These are phyloP conservation scores for Diplazon laetatorius DNA, from an alignment of 2,888 invertebrate genomes.

Conservation along the genomic window DNA sequence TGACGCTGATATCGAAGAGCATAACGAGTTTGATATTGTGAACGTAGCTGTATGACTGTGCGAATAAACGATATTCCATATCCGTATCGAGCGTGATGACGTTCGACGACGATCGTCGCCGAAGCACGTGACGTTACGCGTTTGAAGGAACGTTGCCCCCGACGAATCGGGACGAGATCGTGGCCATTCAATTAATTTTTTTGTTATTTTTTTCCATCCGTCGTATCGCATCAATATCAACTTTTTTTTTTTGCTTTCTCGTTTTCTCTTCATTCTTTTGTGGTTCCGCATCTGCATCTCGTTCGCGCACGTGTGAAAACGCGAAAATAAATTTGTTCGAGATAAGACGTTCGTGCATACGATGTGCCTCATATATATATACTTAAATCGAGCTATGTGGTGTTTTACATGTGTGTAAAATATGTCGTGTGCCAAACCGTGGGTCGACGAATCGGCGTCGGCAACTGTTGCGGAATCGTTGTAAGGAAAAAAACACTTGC, in stretches of 20 bases:
- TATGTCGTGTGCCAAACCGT: too few relatives aligned
- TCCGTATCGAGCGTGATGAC: neutral
- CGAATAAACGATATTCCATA: neutral
- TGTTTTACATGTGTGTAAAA: too few relatives aligned
- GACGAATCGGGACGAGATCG: constrained; percentile 34
- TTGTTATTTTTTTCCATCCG: constrained; percentile 10
- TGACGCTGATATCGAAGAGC: too few relatives aligned
- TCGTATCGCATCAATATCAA: constrained; percentile 46
- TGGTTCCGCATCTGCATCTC: constrained; percentile 29
- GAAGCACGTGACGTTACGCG: constrained; percentile 37
- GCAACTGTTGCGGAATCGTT: neutral
- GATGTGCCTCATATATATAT: neutral
- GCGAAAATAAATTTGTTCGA: constrained; percentile 46
- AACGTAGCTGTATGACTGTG: neutral
- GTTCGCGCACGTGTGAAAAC: constrained; percentile 11
- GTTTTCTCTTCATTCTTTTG: too few relatives aligned
- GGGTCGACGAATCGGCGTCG: constrained; percentile 43
- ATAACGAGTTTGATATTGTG: too few relatives aligned
- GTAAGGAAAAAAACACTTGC: neutral
- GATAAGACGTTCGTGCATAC: neutral
- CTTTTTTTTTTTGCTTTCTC: constrained; percentile 13
- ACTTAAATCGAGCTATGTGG: too few relatives aligned
- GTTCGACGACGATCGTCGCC: constrained; percentile 16
- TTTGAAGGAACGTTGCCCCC: constrained; percentile 43
- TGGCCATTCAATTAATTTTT: neutral